A percentile compares a stretch with the other conserved stretches of the same genome.
Conservation (phyloP, 1,140 invertebrate species). For the Gryon sp. region DNA sequence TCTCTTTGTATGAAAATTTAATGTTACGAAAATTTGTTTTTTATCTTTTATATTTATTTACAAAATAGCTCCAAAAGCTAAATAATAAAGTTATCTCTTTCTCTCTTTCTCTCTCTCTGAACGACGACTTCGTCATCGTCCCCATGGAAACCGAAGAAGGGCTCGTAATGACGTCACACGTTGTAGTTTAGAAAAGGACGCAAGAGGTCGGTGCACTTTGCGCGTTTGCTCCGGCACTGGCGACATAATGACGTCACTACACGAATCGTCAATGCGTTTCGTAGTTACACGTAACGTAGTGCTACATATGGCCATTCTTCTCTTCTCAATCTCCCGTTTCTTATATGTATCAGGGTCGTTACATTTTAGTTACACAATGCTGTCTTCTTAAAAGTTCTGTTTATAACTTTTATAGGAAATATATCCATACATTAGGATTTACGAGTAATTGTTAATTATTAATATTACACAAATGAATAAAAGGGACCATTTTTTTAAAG, state of each 20-base stretch:
- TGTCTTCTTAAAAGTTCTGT: too few relatives aligned
- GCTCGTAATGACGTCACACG: slow-evolving; percentile 67
- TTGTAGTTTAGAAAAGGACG: slow-evolving; percentile 65
- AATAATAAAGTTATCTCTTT: too few relatives aligned
- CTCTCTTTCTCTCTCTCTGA: slow-evolving; percentile 38
- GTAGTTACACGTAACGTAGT: slow-evolving; percentile 40
- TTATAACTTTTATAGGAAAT: too few relatives aligned
- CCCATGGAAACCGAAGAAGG: slow-evolving; percentile 68
- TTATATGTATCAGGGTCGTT: neutral
- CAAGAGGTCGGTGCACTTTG: slow-evolving; percentile 69
- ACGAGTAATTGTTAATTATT: too few relatives aligned
- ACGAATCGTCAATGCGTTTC: slow-evolving; percentile 52
- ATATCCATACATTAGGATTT: too few relatives aligned
- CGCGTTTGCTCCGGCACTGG: slow-evolving; percentile 65
- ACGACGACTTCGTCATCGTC: slow-evolving; percentile 68
- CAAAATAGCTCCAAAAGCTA: too few relatives aligned
- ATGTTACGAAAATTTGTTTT: too few relatives aligned
- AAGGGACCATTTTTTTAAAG: too few relatives aligned
- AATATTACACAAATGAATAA: too few relatives aligned
- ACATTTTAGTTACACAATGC: neutral
- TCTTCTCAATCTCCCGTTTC: neutral
- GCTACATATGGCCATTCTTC: slow-evolving; percentile 14
- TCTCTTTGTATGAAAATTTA: too few relatives aligned
- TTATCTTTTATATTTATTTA: too few relatives aligned
- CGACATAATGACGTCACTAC: slow-evolving; percentile 67